Percentiles rank a stretch among this genome's conserved stretches.
phyloP scores from a whole-genome alignment of 2,888 invertebrate species.

The Criorhina ranunculi region DNA sequence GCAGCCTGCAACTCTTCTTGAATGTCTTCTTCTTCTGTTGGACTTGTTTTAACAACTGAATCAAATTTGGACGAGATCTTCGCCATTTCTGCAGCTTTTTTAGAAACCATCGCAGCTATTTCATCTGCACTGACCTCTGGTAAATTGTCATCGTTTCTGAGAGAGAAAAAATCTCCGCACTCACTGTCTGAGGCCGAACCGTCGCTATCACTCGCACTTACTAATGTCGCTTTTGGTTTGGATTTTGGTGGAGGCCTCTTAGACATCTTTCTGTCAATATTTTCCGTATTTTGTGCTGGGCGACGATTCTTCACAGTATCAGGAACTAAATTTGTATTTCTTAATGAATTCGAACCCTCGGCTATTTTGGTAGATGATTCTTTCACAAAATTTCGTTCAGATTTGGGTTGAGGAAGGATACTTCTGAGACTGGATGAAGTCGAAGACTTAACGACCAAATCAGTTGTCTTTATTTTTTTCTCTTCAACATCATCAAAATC shows the following conservation, averaged over 20 bases:
- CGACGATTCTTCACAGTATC: slow-evolving; percentile 82
- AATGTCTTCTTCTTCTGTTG: not conserved
- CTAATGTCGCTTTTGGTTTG: slow-evolving; percentile 78
- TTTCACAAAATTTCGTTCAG: slow-evolving; percentile 80
- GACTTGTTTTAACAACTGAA: slow-evolving; percentile 24
- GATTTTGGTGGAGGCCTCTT: slow-evolving; percentile 80
- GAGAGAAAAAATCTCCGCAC: slow-evolving; percentile 82
- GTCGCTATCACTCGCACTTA: slow-evolving; percentile 85
- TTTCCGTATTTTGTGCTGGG: slow-evolving; percentile 82
- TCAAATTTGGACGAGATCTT: slow-evolving; percentile 79
- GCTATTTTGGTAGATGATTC: not conserved
- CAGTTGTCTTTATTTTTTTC: slow-evolving; percentile 77
- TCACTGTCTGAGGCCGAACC: slow-evolving; percentile 85
- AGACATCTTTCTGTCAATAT: slow-evolving; percentile 78
- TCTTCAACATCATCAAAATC: slow-evolving; percentile 84
- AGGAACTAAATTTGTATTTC: slow-evolving; percentile 82
- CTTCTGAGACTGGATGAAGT: slow-evolving; percentile 86
- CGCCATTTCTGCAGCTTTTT: slow-evolving; percentile 82
- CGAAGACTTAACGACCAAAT: not conserved
- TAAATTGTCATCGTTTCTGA: slow-evolving; percentile 84
- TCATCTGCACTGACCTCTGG: slow-evolving; percentile 85
- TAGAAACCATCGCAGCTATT: slow-evolving; percentile 82
- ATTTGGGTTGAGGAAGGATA: slow-evolving; percentile 88
- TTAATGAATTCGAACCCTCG: not conserved
- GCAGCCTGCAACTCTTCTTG: not conserved